These are phyloP conservation scores for Goniozus legneri DNA, from an alignment of 1,140 invertebrate genomes.

Conservation along the genomic window DNA sequence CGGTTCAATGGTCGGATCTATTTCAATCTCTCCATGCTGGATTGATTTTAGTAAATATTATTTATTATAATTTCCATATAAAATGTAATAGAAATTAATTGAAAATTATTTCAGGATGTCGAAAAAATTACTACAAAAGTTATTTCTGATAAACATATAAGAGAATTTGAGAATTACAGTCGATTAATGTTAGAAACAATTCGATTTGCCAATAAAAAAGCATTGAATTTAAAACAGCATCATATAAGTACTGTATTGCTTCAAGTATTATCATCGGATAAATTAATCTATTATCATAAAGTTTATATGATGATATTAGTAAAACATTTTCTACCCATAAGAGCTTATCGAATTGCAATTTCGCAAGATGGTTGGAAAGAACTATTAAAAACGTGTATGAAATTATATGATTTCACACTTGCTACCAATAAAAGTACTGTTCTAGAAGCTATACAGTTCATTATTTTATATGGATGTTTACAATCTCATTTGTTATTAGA, in stretches of 20 bases:
- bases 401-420: conserved; percentile 21
- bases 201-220: conserved; percentile 16
- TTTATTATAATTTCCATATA: neutral
- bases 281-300: conserved; percentile 28
- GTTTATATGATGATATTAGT: conserved; percentile 30
- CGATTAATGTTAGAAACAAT: conserved; percentile 20
- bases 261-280: conserved; percentile 22
- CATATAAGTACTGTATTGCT: conserved; percentile 24
- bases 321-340: conserved; percentile 28
- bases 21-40: conserved; percentile 24
- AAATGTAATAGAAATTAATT: conserved; percentile 2
- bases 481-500: conserved; percentile 26
- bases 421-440: conserved; percentile 19
- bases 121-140: conserved; percentile 18
- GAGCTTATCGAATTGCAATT: conserved; percentile 25
- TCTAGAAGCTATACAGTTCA: conserved; percentile 26
- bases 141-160: conserved; percentile 10
- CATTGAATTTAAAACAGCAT: conserved; percentile 17
- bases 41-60: conserved; percentile 15
- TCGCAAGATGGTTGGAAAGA: conserved; percentile 30
- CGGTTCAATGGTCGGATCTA: conserved; percentile 21
- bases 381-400: conserved; percentile 22
- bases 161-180: conserved; percentile 11
- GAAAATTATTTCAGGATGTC: conserved; percentile 21
- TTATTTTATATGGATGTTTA: conserved; percentile 29